Base-by-base conservation (phyloP, 2,888 invertebrate genomes). In the Dolichomitus sp. region DNA sequence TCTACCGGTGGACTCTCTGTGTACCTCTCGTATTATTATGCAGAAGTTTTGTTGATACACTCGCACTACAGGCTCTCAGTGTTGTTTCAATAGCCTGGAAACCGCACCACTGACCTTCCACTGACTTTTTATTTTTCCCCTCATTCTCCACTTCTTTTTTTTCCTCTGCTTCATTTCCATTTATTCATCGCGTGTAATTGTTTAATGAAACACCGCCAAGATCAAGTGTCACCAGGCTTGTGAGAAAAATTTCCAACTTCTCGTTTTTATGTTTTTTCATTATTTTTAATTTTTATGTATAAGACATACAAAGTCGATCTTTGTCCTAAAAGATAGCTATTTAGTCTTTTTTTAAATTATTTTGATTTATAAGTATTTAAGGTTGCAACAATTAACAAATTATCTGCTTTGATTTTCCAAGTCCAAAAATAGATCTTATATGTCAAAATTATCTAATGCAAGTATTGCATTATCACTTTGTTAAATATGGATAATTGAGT, bases 131-230 rank as follows among this genome's bases (percentile, higher is more conserved):
- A 37, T 59, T 48, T 63, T 4, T 61, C 30, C 33, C 17, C 68
- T 37, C 37, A 17, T 33, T 9, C n/a, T 42, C 45, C 2, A 23
- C 4, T 14, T 11, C 17, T 11, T 11, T 57, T 48, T 42, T 33
- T 19, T 42, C 23, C 54, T 40, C 11, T 19, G 11, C 17, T 68
- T 61, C 54, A 54, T 69, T 80, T 54, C 14, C 61, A 63, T 70
- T 57, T 48, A 75, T 70, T 70, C 75, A 80, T 65, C 65, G 57
- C 30, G 50, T 40, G 57, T 65, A 72, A 75, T 75, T 76, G 59
- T 80, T 75, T 59, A 70, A 75, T 61, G 27, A 57, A 57, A 50
- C 19, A 61, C 19, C 42, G 63, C 33, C 23, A 33, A 37, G 27
- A 70, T 74, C 69, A 65, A 50, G 17, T 27, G 48, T 65, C 63